Conservation (phyloP, 2,113 vertebrate genomes). For the Eidolon helvum region DNA sequence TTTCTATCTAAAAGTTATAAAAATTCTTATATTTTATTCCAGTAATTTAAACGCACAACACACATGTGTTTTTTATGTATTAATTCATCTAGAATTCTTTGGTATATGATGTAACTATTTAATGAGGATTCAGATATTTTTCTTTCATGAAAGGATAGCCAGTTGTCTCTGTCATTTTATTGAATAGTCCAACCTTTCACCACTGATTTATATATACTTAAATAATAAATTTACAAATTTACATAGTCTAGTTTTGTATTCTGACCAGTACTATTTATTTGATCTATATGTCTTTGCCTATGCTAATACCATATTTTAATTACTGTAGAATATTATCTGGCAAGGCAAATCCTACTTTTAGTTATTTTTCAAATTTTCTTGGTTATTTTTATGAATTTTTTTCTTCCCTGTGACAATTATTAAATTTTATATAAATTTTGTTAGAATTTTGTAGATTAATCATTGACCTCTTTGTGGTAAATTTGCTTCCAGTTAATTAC, state of each 20-base stretch:
- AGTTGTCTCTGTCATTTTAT: not conserved
- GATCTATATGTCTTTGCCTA: not conserved
- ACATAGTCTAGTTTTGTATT: not conserved
- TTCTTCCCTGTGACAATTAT: not conserved
- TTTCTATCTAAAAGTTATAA: not conserved
- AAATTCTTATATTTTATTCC: not conserved
- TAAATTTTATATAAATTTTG: not conserved
- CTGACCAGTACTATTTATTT: not conserved
- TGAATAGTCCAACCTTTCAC: not conserved
- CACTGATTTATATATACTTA: not conserved
- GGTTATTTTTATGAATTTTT: constrained; percentile 26
- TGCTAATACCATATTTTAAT: not conserved
- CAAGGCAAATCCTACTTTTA: not conserved
- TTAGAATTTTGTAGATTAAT: not conserved
- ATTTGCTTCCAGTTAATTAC: not conserved
- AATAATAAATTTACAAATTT: not conserved
- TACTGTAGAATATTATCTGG: not conserved
- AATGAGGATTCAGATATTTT: not conserved
- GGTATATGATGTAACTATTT: not conserved
- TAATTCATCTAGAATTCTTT: not conserved
- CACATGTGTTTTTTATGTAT: not conserved
- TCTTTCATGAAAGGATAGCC: not conserved
- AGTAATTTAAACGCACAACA: not conserved
- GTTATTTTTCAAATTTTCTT: not conserved
- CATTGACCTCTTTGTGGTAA: not conserved